Evolutionary conservation across 2,888 invertebrate species (phyloP).

Genomic region (Acanthosepion lycidas): DNA sequence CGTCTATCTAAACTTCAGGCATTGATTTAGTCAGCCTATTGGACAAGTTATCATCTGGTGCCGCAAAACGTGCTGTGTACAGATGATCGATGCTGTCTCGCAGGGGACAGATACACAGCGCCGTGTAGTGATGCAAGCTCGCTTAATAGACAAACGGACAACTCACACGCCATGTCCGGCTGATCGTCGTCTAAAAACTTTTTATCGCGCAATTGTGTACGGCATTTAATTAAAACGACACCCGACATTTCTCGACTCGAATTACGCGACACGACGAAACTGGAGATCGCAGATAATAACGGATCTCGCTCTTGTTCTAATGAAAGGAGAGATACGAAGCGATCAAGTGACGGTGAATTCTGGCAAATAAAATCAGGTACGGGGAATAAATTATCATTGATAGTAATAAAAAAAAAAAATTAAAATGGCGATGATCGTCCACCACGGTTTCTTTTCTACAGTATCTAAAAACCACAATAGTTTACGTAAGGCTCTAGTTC

Average conservation of each 20-base stretch:
- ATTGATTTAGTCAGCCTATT: background rate
- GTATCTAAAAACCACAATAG: too few relatives aligned
- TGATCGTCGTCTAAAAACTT: background rate
- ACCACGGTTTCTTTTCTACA: too few relatives aligned
- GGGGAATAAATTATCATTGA: background rate
- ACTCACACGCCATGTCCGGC: background rate
- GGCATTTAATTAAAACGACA: constrained; percentile 18
- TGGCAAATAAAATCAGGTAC: background rate
- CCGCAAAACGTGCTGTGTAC: background rate
- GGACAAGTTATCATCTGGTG: background rate
- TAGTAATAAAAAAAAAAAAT: background rate
- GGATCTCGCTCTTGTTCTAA: background rate
- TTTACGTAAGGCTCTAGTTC: too few relatives aligned
- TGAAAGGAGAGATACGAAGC: background rate
- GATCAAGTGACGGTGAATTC: background rate
- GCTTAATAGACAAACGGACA: background rate
- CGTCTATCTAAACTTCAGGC: background rate
- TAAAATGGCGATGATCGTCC: background rate
- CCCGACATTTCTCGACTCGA: background rate
- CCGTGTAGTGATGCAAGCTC: background rate
- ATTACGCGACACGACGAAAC: background rate
- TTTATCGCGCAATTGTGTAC: constrained; percentile 10
- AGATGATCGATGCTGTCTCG: background rate
- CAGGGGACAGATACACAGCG: background rate
- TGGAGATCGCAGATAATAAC: background rate